Conservation (phyloP, 2,797 vertebrate genomes). For the Myotis findleyi region DNA sequence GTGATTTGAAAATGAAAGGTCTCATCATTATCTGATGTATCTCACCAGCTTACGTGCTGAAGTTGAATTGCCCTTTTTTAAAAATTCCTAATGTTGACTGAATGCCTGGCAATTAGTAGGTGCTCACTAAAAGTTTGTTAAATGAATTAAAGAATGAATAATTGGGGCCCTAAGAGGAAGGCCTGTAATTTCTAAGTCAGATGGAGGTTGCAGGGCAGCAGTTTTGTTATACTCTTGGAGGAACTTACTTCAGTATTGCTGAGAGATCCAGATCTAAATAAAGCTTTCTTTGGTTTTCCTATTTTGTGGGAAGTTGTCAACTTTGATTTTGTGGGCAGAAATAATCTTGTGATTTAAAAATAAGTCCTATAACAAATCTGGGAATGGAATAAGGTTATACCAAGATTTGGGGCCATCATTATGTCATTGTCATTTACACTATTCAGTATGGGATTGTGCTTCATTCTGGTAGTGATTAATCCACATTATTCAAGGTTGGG, state of each 20-base stretch:
- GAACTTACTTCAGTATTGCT: not conserved
- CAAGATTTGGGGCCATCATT: not conserved
- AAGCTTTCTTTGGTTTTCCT: not conserved
- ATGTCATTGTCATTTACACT: not conserved
- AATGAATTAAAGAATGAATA: constrained; percentile 19
- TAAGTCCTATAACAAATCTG: not conserved
- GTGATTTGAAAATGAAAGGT: not conserved
- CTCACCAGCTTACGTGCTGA: constrained; percentile 26
- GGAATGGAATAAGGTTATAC: not conserved
- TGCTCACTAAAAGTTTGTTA: not conserved
- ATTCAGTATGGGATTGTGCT: not conserved
- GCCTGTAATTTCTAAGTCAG: not conserved
- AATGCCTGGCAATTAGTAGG: not conserved
- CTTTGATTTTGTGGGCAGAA: not conserved
- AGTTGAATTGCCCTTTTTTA: constrained; percentile 4
- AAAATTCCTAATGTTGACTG: not conserved
- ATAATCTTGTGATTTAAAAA: constrained; percentile 2
- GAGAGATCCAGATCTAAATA: not conserved
- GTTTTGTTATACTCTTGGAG: not conserved
- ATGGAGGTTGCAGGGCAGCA: not conserved
- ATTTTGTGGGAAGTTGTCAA: not conserved
- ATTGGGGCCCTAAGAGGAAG: not conserved
- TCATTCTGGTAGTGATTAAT: not conserved
- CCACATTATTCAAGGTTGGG: not conserved
- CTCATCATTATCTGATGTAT: constrained; percentile 18